Evolutionary conservation across 1,140 invertebrate genomes (phyloP).

Genomic region (Cataglyphis hispanica): DNA sequence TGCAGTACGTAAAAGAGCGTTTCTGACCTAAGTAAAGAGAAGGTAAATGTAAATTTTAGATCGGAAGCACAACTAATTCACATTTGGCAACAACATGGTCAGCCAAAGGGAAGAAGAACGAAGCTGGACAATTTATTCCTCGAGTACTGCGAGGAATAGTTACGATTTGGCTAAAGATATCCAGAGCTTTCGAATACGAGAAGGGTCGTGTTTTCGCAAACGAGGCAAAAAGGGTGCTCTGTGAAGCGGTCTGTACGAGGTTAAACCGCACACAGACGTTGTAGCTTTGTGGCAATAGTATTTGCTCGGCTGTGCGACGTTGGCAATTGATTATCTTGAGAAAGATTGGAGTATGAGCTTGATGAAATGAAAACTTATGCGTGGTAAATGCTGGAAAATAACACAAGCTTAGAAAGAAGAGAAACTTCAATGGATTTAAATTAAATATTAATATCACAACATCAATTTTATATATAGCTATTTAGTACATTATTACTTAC

Average conservation of each 20-base stretch:
- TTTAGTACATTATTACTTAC: background rate
- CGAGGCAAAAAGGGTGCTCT: constrained; percentile 62
- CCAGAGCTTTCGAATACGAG: constrained; percentile 38
- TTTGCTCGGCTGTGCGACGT: constrained; percentile 12
- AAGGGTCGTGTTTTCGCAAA: constrained; percentile 66
- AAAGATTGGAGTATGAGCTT: background rate
- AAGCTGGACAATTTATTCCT: constrained; percentile 73
- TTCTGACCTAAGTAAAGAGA: constrained; percentile 19
- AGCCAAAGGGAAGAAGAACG: constrained; percentile 28
- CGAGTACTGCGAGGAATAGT: constrained; percentile 60
- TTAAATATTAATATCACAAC: background rate
- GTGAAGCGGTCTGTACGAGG: constrained; percentile 3
- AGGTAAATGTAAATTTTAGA: constrained; percentile 57
- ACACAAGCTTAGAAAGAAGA: background rate
- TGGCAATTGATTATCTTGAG: constrained; percentile 33
- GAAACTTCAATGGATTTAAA: background rate
- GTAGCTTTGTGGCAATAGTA: background rate
- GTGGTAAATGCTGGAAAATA: background rate
- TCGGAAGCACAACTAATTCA: constrained; percentile 62
- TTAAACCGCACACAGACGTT: constrained; percentile 12
- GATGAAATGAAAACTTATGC: background rate
- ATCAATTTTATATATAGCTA: background rate
- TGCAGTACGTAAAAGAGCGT: background rate
- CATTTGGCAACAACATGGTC: constrained; percentile 67
- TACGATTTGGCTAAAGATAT: constrained; percentile 67